A percentile compares a stretch with the other conserved stretches of the same genome.
These are phyloP conservation scores for Callaeas wilsoni DNA, from an alignment of 2,113 vertebrate genomes.

Conservation along the genomic window DNA sequence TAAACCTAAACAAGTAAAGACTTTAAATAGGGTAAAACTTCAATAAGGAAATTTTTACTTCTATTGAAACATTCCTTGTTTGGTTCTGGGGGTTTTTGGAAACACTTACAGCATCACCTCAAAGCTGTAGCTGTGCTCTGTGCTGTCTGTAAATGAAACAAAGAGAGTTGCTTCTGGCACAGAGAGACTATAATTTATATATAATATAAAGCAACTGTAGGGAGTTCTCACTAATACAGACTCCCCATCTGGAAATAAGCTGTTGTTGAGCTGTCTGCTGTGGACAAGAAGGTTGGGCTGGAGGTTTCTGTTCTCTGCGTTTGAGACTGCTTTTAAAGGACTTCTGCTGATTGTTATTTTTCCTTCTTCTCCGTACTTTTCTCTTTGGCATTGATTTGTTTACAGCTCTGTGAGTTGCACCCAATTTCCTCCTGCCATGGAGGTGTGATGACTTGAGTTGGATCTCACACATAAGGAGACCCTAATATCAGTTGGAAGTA, in stretches of 20 bases:
- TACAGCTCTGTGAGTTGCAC: neutral
- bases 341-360: neutral
- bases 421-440: neutral
- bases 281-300: neutral
- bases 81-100: neutral
- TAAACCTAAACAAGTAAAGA: neutral
- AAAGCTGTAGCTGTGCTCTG: neutral
- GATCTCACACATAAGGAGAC: neutral
- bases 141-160: conserved; percentile 6
- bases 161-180: neutral
- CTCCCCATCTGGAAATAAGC: neutral
- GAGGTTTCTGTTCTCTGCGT: neutral
- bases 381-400: neutral
- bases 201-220: neutral
- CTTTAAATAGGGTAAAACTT: neutral
- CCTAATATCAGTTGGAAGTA: neutral
- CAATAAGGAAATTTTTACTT: neutral
- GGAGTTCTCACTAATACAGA: neutral
- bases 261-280: neutral
- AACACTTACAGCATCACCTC: neutral
- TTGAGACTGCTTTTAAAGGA: neutral
- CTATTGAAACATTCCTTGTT: neutral
- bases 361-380: neutral
- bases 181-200: neutral
- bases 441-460: neutral